These are phyloP conservation scores for Bombus waltoni DNA, from an alignment of 1,140 invertebrate genomes.

Conservation along the genomic window DNA sequence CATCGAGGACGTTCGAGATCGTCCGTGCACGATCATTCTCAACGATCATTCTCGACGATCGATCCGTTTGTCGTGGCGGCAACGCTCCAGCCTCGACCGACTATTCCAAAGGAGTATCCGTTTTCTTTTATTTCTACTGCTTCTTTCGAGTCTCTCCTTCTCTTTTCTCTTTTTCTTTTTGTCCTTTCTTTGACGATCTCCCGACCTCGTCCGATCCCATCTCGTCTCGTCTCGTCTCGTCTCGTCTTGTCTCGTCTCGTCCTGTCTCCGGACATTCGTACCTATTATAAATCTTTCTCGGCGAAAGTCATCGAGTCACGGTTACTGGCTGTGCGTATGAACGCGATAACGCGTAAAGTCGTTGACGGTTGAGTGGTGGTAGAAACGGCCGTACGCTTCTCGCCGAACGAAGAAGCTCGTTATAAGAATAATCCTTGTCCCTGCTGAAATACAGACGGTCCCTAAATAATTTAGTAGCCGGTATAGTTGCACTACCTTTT, in stretches of 20 bases:
- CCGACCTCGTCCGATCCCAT: not conserved
- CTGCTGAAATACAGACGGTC: not conserved
- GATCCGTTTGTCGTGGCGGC: conserved; percentile 71
- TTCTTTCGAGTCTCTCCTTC: not conserved
- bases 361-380: conserved; percentile 35
- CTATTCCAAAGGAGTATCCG: conserved; percentile 47
- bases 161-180: not conserved
- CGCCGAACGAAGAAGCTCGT: too few species aligned
- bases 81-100: conserved; percentile 66
- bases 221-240: conserved; percentile 24
- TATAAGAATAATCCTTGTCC: too few species aligned
- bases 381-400: not conserved
- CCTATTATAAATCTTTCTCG: not conserved
- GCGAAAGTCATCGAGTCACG: conserved; percentile 68
- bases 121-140: conserved; percentile 45
- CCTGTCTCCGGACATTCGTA: not conserved
- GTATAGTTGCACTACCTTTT: too few species aligned
- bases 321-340: too few species aligned
- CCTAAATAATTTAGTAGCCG: not conserved
- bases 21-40: conserved; percentile 68
- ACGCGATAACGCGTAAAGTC: not conserved
- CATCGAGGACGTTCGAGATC: conserved; percentile 66
- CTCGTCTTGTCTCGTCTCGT: conserved; percentile 28
- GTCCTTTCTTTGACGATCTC: conserved; percentile 12
- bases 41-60: conserved; percentile 47